These are phyloP conservation scores for Papio anubis DNA, from an alignment of 2,113 vertebrate genomes.

Conservation along the genomic window DNA sequence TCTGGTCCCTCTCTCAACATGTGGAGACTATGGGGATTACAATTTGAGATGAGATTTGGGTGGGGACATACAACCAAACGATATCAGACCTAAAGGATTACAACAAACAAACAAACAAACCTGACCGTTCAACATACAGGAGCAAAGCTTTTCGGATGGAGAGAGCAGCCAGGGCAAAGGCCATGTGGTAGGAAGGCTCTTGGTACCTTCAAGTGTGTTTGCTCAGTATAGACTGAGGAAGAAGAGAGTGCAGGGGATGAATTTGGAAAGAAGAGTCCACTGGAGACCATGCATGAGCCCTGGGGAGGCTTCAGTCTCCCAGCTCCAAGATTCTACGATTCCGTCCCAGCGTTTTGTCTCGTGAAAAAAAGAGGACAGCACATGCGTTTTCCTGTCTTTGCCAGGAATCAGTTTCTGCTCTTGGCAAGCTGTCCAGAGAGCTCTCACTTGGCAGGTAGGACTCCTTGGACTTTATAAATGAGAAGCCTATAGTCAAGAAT, in stretches of 20 bases:
- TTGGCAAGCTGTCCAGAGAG: neutral
- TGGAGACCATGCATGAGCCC: rapidly evolving
- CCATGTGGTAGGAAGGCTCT: neutral
- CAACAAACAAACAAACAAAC: neutral
- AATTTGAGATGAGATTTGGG: too few species aligned
- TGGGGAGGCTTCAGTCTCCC: neutral
- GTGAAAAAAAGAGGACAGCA: neutral
- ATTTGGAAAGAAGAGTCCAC: too few species aligned
- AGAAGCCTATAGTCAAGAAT: constrained; percentile 22
- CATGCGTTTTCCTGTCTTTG: neutral
- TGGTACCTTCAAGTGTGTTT: neutral
- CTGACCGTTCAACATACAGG: neutral
- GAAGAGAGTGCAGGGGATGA: neutral
- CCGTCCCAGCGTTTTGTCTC: neutral
- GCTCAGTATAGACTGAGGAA: too few species aligned
- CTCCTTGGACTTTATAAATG: constrained; percentile 22
- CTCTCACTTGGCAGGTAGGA: neutral
- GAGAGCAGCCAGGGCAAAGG: neutral
- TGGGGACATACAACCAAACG: too few species aligned
- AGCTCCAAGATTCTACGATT: neutral
- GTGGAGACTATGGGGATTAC: too few species aligned
- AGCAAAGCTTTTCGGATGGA: neutral
- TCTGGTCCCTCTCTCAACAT: too few species aligned
- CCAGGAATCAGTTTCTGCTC: neutral
- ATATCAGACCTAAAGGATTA: neutral